A percentile compares a stretch with the other conserved stretches of the same genome.
Evolutionary conservation across 2,113 vertebrate genomes (phyloP).

Genomic region (Leptosomus discolor): DNA sequence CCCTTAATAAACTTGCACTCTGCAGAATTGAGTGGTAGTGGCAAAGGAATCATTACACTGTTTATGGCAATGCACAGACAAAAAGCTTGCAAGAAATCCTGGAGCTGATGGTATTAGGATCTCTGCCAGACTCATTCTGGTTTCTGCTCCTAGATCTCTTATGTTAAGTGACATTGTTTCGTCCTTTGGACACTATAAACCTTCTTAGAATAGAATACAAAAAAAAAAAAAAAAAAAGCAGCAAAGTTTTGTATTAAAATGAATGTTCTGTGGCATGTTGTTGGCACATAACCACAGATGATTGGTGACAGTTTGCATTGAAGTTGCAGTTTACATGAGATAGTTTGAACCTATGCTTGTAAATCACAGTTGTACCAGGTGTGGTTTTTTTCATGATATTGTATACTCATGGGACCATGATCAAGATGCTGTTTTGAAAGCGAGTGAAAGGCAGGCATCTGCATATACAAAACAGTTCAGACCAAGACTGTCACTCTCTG

Average conservation of each 20-base stretch:
- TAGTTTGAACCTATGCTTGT: background rate
- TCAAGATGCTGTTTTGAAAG: background rate
- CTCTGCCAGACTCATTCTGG: background rate
- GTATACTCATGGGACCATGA: background rate
- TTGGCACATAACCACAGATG: accelerated
- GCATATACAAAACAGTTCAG: background rate
- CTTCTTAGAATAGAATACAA: background rate
- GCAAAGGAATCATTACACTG: background rate
- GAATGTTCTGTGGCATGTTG: background rate
- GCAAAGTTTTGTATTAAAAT: background rate
- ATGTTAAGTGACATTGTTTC: background rate
- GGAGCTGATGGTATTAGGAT: background rate
- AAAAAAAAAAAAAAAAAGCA: too few species aligned
- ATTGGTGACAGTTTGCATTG: background rate
- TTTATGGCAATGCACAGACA: background rate
- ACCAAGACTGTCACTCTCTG: background rate
- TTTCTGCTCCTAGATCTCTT: background rate
- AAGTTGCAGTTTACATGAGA: background rate
- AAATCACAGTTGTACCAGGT: background rate
- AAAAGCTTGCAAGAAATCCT: background rate
- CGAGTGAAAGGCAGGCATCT: accelerated
- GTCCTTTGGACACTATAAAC: background rate
- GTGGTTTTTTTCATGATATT: background rate
- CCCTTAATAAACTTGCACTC: background rate
- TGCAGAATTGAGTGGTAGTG: background rate